phyloP scores from a whole-genome alignment of 2,888 invertebrate species.

The Sclerodermus sp. region DNA sequence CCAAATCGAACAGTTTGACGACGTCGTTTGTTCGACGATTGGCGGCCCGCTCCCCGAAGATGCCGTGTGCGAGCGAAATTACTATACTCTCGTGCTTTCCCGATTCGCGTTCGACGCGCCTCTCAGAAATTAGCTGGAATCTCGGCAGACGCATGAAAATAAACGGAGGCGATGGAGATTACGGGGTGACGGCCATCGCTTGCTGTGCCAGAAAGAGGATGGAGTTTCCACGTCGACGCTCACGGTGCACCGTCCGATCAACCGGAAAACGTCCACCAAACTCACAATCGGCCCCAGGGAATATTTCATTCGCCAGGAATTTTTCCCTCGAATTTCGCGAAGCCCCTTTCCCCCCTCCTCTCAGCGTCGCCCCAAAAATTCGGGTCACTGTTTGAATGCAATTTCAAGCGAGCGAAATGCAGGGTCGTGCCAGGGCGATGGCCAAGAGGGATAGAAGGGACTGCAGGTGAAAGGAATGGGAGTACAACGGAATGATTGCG shows the following conservation, averaged over 20 bases:
- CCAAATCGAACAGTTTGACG: too few relatives aligned
- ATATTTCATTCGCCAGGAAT: conserved; percentile 46
- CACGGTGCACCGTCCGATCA: conserved; percentile 47
- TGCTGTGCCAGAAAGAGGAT: conserved; percentile 34
- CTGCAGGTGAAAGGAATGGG: conserved; percentile 14
- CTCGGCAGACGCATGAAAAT: too few relatives aligned
- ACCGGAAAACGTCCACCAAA: conserved; percentile 50
- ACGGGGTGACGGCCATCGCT: conserved; percentile 24
- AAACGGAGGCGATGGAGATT: conserved; percentile 26
- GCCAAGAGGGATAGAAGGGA: too few relatives aligned
- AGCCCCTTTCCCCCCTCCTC: not conserved
- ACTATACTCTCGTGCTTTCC: too few relatives aligned
- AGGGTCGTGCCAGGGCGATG: too few relatives aligned
- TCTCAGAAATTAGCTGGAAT: too few relatives aligned
- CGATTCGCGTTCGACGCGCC: too few relatives aligned
- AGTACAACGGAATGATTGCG: not conserved
- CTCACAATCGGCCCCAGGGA: conserved; percentile 43
- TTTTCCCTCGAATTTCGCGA: conserved; percentile 35
- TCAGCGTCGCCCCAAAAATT: conserved; percentile 20
- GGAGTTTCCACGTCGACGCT: conserved; percentile 42
- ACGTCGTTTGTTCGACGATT: too few relatives aligned
- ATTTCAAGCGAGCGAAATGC: conserved; percentile 19
- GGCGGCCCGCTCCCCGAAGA: too few relatives aligned
- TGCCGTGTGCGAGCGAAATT: too few relatives aligned
- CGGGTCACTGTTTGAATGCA: conserved; percentile 25